A percentile compares a stretch with the other conserved stretches of the same genome.
Evolutionary conservation across 2,113 vertebrate genomes (phyloP).

Genomic region (Martes martes): DNA sequence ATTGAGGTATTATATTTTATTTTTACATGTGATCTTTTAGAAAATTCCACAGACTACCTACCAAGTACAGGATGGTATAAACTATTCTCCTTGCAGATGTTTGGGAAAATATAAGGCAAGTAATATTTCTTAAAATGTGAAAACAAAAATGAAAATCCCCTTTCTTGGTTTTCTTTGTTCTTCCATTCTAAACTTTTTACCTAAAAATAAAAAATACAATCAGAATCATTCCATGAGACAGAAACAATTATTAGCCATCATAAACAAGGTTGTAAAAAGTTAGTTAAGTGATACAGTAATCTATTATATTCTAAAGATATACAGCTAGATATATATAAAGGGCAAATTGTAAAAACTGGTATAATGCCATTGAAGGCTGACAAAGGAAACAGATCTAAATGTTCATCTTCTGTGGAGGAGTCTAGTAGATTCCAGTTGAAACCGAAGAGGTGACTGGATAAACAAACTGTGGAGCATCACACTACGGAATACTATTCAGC

Average conservation of each 20-base stretch:
- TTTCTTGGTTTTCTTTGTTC: constrained; percentile 98
- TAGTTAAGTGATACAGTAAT: not conserved
- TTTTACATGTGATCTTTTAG: not conserved
- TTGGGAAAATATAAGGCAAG: constrained; percentile 98
- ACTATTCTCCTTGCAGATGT: constrained; percentile 96
- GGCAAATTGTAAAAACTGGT: not conserved
- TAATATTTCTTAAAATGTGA: constrained; percentile 99
- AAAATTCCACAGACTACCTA: constrained; percentile 80
- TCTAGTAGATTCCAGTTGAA: too few relatives aligned
- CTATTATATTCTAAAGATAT: constrained; percentile 20
- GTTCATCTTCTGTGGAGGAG: too few relatives aligned
- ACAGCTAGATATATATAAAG: not conserved
- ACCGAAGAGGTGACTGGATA: too few relatives aligned
- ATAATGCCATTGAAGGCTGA: too few relatives aligned
- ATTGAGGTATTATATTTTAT: not conserved
- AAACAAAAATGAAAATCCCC: constrained; percentile 98
- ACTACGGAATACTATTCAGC: too few relatives aligned
- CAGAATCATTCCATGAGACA: constrained; percentile 44
- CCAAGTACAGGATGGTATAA: constrained; percentile 96
- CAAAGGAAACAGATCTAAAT: too few relatives aligned
- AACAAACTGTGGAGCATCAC: too few relatives aligned
- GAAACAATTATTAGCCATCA: constrained; percentile 8
- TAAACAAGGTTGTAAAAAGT: constrained; percentile 9
- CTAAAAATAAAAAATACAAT: constrained; percentile 80
- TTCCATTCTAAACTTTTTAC: constrained; percentile 99